Conservation (phyloP, 1,140 invertebrate species). For the Maniola jurtina region DNA sequence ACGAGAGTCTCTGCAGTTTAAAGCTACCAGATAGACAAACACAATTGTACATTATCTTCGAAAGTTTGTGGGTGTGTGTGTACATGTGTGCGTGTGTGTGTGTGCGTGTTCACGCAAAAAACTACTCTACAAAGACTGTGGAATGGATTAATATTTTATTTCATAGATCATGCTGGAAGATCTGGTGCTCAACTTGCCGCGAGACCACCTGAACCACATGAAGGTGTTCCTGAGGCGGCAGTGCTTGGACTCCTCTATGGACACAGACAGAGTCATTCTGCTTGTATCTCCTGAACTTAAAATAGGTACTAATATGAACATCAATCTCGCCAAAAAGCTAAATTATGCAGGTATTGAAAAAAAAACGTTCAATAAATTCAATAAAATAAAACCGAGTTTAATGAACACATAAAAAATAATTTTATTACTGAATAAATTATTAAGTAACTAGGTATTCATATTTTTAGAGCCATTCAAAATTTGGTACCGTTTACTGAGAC, state of each 20-base stretch:
- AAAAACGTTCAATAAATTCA: not conserved
- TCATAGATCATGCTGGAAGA: conserved; percentile 61
- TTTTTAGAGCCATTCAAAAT: too few species aligned
- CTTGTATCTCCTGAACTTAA: conserved; percentile 56
- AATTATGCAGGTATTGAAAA: not conserved
- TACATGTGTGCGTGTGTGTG: too few species aligned
- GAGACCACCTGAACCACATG: conserved; percentile 69
- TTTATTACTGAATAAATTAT: too few species aligned
- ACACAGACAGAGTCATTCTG: conserved; percentile 55
- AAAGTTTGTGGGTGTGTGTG: too few species aligned
- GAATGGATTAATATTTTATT: too few species aligned
- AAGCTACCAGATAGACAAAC: too few species aligned
- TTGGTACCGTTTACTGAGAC: too few species aligned
- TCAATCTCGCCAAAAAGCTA: not conserved
- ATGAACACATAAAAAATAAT: too few species aligned
- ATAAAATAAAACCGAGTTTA: not conserved
- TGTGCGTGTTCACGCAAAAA: too few species aligned
- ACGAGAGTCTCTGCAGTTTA: too few species aligned
- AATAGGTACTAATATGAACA: conserved; percentile 43
- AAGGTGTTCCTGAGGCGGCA: conserved; percentile 52
- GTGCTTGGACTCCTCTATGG: conserved; percentile 39
- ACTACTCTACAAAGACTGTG: too few species aligned
- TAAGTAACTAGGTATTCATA: not conserved
- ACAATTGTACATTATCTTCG: too few species aligned
- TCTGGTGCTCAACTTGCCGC: conserved; percentile 56